A percentile compares a stretch with the other conserved stretches of the same genome.
These are phyloP conservation scores for Smittia aterrima DNA, from an alignment of 2,888 invertebrate species.

Conservation along the genomic window DNA sequence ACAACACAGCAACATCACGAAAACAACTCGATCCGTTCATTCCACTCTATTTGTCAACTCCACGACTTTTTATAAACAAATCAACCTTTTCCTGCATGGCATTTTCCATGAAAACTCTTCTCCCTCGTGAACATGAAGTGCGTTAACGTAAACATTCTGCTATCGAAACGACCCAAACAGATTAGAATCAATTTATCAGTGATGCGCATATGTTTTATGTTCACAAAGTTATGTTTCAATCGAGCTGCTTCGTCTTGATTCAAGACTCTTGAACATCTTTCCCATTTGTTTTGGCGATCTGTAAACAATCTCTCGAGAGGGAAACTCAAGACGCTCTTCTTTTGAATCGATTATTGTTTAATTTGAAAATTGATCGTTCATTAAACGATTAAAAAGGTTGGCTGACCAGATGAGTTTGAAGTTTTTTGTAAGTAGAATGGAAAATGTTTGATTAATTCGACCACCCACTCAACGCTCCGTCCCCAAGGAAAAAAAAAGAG, in stretches of 20 bases:
- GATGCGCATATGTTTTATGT: conserved; percentile 40
- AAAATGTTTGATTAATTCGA: no score
- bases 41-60: background rate
- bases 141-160: conserved; percentile 30
- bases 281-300: conserved; percentile 18
- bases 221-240: conserved; percentile 36
- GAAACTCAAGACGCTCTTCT: background rate
- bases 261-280: background rate
- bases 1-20: background rate
- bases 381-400: background rate
- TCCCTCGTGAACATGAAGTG: conserved; percentile 3
- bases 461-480: background rate
- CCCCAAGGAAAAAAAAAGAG: background rate
- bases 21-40: background rate
- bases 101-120: conserved; percentile 7
- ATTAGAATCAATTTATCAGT: conserved; percentile 41
- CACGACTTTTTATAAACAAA: conserved; percentile 31
- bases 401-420: background rate
- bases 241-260: background rate
- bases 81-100: conserved; percentile 39
- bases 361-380: conserved; percentile 13
- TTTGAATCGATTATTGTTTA: conserved; percentile 37
- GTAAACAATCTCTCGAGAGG: conserved; percentile 32
- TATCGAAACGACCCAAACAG: conserved; percentile 25
- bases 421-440: background rate